These are phyloP conservation scores for Rhopalosiphum nymphaeae DNA, from an alignment of 2,888 invertebrate genomes.

Conservation along the genomic window DNA sequence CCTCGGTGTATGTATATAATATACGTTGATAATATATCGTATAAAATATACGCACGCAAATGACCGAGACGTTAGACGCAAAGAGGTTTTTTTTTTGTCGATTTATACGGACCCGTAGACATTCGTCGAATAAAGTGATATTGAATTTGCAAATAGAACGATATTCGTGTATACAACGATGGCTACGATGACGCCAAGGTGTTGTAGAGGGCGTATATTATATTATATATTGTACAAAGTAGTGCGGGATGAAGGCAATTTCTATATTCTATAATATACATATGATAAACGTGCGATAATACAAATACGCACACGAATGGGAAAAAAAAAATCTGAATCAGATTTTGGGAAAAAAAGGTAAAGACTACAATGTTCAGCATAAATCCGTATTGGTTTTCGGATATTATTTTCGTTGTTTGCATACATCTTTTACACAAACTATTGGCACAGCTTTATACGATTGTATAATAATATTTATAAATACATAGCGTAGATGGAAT, in stretches of 20 bases:
- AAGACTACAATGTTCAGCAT: background rate
- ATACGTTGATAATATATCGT: constrained; percentile 4
- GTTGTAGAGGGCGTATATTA: constrained; percentile 13
- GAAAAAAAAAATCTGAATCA: background rate
- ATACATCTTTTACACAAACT: background rate
- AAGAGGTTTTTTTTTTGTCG: background rate
- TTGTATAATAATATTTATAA: background rate
- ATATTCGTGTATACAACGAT: background rate
- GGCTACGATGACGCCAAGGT: constrained; percentile 8
- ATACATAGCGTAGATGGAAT: background rate
- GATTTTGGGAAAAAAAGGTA: background rate
- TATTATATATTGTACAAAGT: background rate
- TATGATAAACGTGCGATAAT: constrained; percentile 15
- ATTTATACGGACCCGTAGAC: background rate
- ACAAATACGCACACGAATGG: background rate
- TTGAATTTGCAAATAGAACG: constrained; percentile 48
- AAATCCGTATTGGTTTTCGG: background rate
- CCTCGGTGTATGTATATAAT: background rate
- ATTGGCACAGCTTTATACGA: background rate
- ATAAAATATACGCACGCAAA: constrained; percentile 5
- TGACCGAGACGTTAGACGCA: constrained; percentile 13
- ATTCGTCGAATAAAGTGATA: constrained; percentile 22
- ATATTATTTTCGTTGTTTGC: background rate
- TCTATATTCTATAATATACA: background rate
- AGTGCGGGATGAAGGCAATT: background rate